Conservation (phyloP, 2,113 vertebrate genomes). For the Pipa parva region DNA sequence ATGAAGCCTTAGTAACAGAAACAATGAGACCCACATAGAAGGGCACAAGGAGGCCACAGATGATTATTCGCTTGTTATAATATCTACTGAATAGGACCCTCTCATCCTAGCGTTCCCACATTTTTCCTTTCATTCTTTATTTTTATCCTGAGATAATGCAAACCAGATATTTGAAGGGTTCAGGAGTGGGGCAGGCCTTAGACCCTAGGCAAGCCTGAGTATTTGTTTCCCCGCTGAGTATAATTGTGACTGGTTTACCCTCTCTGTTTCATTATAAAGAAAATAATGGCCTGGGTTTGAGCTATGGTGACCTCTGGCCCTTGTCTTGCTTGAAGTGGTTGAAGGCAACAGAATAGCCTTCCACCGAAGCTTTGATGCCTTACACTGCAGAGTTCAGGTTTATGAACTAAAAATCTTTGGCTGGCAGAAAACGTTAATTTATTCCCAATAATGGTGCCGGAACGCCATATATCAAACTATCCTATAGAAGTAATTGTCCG, state of each 20-base stretch:
- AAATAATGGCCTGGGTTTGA: slow-evolving; percentile 22
- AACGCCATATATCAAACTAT: slow-evolving; percentile 1
- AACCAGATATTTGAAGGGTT: slow-evolving; percentile 25
- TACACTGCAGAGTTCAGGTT: slow-evolving; percentile 20
- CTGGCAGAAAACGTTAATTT: slow-evolving; percentile 7
- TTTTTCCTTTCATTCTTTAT: slow-evolving; percentile 5
- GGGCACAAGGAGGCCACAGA: slow-evolving; percentile 9
- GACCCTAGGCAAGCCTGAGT: not conserved
- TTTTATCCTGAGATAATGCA: slow-evolving; percentile 5
- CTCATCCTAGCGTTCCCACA: slow-evolving; percentile 2
- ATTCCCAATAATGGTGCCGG: not conserved
- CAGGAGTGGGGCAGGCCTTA: slow-evolving; percentile 10
- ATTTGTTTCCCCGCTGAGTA: not conserved
- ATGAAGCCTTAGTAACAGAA: not conserved
- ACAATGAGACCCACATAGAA: not conserved
- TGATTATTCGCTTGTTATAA: not conserved
- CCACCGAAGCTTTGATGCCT: slow-evolving; percentile 34
- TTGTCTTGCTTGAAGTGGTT: not conserved
- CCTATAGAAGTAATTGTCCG: slow-evolving; percentile 11
- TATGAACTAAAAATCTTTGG: slow-evolving; percentile 25
- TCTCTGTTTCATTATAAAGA: slow-evolving; percentile 6
- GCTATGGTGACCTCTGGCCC: slow-evolving; percentile 16
- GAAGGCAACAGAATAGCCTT: not conserved
- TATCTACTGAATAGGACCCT: not conserved
- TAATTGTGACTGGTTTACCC: not conserved